Evolutionary conservation across 37 sponge, comb jelly and placozoan species (phyloP), one percentile per base, ranked within the genome.

Genomic region (Aplysina aerophoba): DNA sequence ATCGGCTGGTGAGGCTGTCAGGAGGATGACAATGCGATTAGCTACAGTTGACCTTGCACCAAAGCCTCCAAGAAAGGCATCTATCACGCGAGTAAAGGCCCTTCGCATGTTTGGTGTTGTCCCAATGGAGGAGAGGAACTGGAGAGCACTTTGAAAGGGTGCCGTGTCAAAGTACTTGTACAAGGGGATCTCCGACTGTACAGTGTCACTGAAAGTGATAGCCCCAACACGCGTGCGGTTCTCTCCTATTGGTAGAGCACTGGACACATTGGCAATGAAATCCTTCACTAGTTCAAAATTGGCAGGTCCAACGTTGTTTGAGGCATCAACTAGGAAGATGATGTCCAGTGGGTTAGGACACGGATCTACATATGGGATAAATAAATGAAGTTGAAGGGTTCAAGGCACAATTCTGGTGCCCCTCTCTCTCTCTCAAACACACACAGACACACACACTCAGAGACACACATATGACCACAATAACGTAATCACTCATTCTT

Each of bases 271-370:
- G n/a, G 24, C 54, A 19, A 75, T 25, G 19, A 75, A 50, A 24
- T 75, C 54, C 53, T 75, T 75, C 38, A 75, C 13, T n/a, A 50
- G 20, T 50, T 75, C 78, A 41, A 75, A 75, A 13, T 50, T 15
- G 1, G 37, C 53, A 75, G 15, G 19, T 75, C 38, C n/a, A 41
- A 50, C 54, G 22, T 24, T 75, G 54, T 25, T 75, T 25, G 78
- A 75, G n/a, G 53, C 78, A 75, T 75, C 78, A 39, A 75, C 19
- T 8, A 75, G 54, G 54, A 75, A 75, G 15, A 75, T 19, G n/a
- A 75, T 75, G 78, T 75, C 78, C 21, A 44, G 1, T 21, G 78
- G 37, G 25, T 75, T 31, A 39, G 54, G 44, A 21, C 78, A 75
- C 1, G 78, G 78, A 41, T 75, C 78, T 75, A n/a, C n/a, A n/a